Evolutionary conservation across 2,888 invertebrate genomes (phyloP).

Genomic region (Drosophila cyrtoloma): DNA sequence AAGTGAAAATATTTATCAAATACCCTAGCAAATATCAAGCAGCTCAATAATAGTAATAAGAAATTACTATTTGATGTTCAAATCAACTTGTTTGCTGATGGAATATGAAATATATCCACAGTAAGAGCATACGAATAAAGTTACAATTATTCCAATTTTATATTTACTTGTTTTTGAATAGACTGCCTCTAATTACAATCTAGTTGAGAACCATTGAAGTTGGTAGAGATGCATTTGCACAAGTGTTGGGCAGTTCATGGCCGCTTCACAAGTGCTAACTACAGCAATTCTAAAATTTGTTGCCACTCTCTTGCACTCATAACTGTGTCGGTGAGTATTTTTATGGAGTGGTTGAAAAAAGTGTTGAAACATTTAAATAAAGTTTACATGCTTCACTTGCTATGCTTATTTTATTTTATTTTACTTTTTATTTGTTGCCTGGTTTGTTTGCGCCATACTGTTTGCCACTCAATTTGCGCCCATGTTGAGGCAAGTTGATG

Average conservation of each 20-base stretch:
- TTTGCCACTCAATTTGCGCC: slow-evolving; percentile 59
- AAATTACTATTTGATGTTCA: neutral
- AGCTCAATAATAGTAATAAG: no score
- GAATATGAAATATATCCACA: neutral
- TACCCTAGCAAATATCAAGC: neutral
- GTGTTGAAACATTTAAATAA: slow-evolving; percentile 52
- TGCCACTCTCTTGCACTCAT: slow-evolving; percentile 22
- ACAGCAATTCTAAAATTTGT: slow-evolving; percentile 9
- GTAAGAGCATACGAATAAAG: neutral
- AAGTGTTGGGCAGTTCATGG: slow-evolving; percentile 4
- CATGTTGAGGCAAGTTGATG: slow-evolving; percentile 41
- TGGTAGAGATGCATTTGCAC: slow-evolving; percentile 5
- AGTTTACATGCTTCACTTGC: slow-evolving; percentile 58
- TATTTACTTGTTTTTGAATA: neutral
- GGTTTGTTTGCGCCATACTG: slow-evolving; percentile 27
- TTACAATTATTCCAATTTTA: neutral
- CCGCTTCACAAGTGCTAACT: slow-evolving; percentile 15
- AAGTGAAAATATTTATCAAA: neutral
- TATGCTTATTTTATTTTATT: slow-evolving; percentile 28
- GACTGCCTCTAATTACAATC: neutral
- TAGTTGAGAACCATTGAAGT: neutral
- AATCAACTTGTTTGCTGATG: neutral
- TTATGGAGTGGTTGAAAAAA: slow-evolving; percentile 15
- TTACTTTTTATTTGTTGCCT: slow-evolving; percentile 2
- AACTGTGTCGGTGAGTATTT: slow-evolving; percentile 12